A percentile compares a stretch with the other conserved stretches of the same genome.
These are phyloP conservation scores for Carassius carassius DNA, from an alignment of 2,113 vertebrate genomes.

Conservation along the genomic window DNA sequence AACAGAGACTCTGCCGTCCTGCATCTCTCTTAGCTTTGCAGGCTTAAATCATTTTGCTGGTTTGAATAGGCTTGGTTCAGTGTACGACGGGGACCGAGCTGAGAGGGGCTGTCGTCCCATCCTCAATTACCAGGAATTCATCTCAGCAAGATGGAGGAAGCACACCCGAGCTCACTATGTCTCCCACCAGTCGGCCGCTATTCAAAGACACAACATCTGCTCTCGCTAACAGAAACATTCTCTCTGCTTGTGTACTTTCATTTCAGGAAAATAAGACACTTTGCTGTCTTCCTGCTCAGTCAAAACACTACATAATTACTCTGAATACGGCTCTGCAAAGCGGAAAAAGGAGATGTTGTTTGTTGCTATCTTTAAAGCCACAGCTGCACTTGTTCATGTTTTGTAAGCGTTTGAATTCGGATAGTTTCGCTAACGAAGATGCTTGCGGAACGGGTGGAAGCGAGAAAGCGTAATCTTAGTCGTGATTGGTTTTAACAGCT, in stretches of 20 bases:
- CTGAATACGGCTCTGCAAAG: conserved; percentile 62
- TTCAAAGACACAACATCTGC: conserved; percentile 70
- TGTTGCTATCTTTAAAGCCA: conserved; percentile 71
- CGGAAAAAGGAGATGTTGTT: conserved; percentile 62
- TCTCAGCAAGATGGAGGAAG: conserved; percentile 67
- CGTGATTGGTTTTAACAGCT: conserved; percentile 52
- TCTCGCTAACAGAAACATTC: conserved; percentile 57
- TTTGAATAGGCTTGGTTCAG: background rate
- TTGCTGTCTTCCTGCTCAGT: conserved; percentile 66
- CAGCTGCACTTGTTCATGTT: conserved; percentile 72
- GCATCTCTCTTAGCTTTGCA: background rate
- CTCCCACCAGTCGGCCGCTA: conserved; percentile 64
- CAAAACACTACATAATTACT: conserved; percentile 73
- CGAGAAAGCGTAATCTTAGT: conserved; percentile 19
- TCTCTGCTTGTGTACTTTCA: conserved; percentile 18
- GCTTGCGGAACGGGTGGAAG: conserved; percentile 22
- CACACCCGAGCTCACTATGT: conserved; percentile 69
- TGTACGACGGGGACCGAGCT: conserved; percentile 44
- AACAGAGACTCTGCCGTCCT: background rate
- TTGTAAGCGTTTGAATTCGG: conserved; percentile 58
- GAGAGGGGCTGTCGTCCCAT: conserved; percentile 54
- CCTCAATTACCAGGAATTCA: conserved; percentile 70
- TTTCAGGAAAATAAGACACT: conserved; percentile 54
- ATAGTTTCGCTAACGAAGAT: conserved; percentile 33
- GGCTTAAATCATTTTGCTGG: background rate